Evolutionary conservation across 23 tunicate genomes (phyloP).

Genomic region (Trididemnum nubilum): DNA sequence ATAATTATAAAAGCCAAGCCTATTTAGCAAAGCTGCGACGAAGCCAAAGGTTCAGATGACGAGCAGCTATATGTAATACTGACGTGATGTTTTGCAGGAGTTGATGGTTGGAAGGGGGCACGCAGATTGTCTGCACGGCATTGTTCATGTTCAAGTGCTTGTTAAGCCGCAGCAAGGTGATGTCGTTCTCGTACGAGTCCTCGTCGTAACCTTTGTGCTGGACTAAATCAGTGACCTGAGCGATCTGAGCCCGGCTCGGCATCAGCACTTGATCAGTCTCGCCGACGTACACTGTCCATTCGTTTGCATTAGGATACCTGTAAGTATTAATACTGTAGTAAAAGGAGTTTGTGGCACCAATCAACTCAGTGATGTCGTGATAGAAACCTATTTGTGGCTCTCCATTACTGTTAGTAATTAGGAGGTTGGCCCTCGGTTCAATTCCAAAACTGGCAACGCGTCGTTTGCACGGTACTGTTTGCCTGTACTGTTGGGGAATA

Average conservation of each 20-base stretch:
- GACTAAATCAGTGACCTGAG: conserved; percentile 46
- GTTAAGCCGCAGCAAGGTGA: conserved; percentile 66
- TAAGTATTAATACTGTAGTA: too few relatives aligned
- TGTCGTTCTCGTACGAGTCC: conserved; percentile 68
- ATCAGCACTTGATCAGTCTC: conserved; percentile 24
- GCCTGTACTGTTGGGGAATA: too few relatives aligned
- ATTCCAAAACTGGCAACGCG: too few relatives aligned
- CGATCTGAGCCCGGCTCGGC: conserved; percentile 24
- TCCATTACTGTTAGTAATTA: too few relatives aligned
- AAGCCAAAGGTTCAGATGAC: too few relatives aligned
- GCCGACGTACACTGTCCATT: conserved; percentile 82
- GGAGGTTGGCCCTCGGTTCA: too few relatives aligned
- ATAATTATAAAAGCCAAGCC: too few relatives aligned
- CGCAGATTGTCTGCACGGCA: conserved; percentile 51
- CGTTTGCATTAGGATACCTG: conserved; percentile 43
- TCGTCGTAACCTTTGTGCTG: conserved; percentile 38
- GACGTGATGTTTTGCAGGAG: not conserved
- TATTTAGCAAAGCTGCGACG: too few relatives aligned
- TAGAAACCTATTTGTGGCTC: too few relatives aligned
- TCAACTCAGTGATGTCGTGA: not conserved
- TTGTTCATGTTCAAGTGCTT: conserved; percentile 27
- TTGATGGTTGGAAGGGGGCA: conserved; percentile 35
- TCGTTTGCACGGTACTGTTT: too few relatives aligned
- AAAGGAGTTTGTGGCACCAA: not conserved
- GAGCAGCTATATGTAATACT: too few relatives aligned